Evolutionary conservation across 2,797 vertebrate genomes (phyloP), one percentile per base, ranked within the genome.

Genomic region (Paratrypauchen microcephalus): DNA sequence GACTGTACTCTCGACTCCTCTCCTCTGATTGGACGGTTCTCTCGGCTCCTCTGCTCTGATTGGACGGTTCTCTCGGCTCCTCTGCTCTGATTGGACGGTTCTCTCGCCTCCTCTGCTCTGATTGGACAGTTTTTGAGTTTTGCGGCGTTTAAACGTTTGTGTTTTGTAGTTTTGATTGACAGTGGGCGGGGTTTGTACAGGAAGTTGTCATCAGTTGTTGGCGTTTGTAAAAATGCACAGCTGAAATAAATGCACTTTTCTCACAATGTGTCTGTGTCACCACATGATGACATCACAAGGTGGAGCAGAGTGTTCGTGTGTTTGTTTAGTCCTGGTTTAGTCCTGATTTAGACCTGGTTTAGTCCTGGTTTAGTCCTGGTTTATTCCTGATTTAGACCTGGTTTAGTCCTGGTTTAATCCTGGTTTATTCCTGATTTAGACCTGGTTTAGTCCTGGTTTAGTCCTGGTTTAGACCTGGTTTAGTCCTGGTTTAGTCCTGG

Each of bases 211-310:
- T 78, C 65, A 41, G 36, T 59, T 69, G 67, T 71, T 66, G 66
- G 69, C 8, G 4, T 62, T 69, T 26, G 72, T 73, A 47, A 73
- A 73, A 64, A 79, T 77, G 81, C 72, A 24, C 74, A 80, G 85
- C 76, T 86, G 92, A 92, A 87, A 92, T 93, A 93, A 94, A 94
- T 92, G 93, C 93, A 94, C 93, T 93, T 94, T 94, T 91, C 89
- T 78, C 75, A 62, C 4, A 12, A 11, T 2, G 6, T 52, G 50
- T 2, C 24, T 26, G 24, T 26, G 2, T 26, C 24, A 26, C 24
- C 24, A 26, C 24, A 26, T 26, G 24, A 26, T 26, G 24, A 26
- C 24, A 26, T 26, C 24, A 26, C 24, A 2, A 26, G 24, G 24
- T 26, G 24, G 24, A 26, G 2, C 24, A 26, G 24, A 26, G 24